phyloP scores from a whole-genome alignment of 2,113 vertebrate genomes.

The Brevimyrus niger region DNA sequence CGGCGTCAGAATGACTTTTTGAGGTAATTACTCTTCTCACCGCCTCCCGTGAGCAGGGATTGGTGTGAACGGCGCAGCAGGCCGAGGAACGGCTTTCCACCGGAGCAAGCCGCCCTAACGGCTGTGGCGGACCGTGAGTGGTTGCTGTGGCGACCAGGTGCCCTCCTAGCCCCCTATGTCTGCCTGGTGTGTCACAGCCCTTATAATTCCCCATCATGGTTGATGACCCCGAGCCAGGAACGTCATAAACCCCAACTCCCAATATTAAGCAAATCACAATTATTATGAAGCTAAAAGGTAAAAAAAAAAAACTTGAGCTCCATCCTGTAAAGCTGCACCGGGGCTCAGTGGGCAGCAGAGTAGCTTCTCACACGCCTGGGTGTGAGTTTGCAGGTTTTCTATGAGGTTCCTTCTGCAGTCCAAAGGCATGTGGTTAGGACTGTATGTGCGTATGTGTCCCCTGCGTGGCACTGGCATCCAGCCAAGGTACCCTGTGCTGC shows the following conservation, averaged over 20 bases:
- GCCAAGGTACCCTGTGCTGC: background rate
- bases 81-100: background rate
- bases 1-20: slow-evolving; percentile 40
- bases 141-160: background rate
- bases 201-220: background rate
- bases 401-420: background rate
- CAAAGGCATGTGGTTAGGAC: background rate
- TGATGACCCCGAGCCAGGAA: background rate
- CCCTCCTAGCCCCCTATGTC: background rate
- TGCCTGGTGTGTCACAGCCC: no score
- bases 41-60: slow-evolving; percentile 12
- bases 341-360: background rate
- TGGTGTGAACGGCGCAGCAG: slow-evolving; percentile 16
- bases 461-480: background rate
- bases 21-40: slow-evolving; percentile 30
- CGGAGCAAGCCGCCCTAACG: background rate
- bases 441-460: background rate
- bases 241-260: background rate
- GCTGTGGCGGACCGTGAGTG: background rate
- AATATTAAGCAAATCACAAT: background rate
- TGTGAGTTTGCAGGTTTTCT: background rate
- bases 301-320: background rate
- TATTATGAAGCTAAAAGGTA: background rate
- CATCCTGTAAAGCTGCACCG: background rate
- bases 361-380: background rate